phyloP scores from a whole-genome alignment of 2,888 invertebrate species.

The Melieria picta region DNA sequence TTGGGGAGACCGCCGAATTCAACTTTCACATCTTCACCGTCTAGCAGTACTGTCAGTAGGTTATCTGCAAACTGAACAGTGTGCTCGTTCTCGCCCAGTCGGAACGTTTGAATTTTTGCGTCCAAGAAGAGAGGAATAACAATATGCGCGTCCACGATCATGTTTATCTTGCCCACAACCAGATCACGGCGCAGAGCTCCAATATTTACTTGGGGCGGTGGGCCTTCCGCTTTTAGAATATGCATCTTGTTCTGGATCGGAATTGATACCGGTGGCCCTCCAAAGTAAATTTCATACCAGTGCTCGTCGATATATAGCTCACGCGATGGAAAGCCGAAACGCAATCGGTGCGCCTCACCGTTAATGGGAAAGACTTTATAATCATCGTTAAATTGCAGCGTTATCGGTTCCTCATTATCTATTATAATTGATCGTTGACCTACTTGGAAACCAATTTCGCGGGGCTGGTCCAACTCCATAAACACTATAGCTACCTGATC shows the following conservation, averaged over 20 bases:
- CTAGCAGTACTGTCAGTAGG: constrained; percentile 79
- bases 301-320: constrained; percentile 90
- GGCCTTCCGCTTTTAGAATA: constrained; percentile 85
- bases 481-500: constrained; percentile 86
- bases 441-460: constrained; percentile 86
- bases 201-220: constrained; percentile 93
- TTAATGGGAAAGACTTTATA: constrained; percentile 80
- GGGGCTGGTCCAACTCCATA: constrained; percentile 85
- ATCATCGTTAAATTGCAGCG: constrained; percentile 74
- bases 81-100: constrained; percentile 76
- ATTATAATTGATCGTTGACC: constrained; percentile 79
- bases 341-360: constrained; percentile 79
- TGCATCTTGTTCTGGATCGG: constrained; percentile 82
- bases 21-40: constrained; percentile 80
- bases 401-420: constrained; percentile 78
- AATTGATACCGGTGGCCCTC: constrained; percentile 84
- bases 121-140: constrained; percentile 86
- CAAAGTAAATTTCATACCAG: constrained; percentile 93
- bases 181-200: constrained; percentile 84
- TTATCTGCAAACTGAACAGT: constrained; percentile 84
- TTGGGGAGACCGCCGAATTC: constrained; percentile 88
- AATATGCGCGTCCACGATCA: constrained; percentile 83
- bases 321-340: constrained; percentile 90
- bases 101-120: constrained; percentile 83
- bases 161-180: constrained; percentile 84